A percentile compares a stretch with the other conserved stretches of the same genome.
phyloP scores from a whole-genome alignment of 2,888 invertebrate genomes.

The Geotrupes spiniger region DNA sequence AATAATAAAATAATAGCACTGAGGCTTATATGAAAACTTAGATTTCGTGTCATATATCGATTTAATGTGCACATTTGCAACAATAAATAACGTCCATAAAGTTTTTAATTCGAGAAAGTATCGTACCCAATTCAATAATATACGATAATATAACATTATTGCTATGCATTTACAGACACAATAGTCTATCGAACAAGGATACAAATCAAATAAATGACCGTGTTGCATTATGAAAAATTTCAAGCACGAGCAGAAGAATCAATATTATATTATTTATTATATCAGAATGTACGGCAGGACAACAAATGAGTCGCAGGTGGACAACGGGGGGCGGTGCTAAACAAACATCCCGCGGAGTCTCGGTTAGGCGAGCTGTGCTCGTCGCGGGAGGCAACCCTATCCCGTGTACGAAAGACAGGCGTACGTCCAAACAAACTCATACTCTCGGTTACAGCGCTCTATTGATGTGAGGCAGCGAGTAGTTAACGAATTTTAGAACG shows the following conservation, averaged over 20 bases:
- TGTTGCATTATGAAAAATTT: slow-evolving; percentile 36
- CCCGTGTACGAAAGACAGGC: slow-evolving; percentile 22
- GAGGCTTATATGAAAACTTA: no score
- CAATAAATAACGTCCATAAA: slow-evolving; percentile 27
- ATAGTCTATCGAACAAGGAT: slow-evolving; percentile 40
- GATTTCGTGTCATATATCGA: slow-evolving; percentile 15
- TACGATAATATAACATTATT: slow-evolving; percentile 43
- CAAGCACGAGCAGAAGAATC: slow-evolving; percentile 37
- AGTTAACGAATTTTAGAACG: no score
- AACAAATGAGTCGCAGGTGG: slow-evolving; percentile 44
- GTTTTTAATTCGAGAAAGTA: slow-evolving; percentile 26
- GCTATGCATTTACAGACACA: slow-evolving; percentile 40
- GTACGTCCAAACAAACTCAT: slow-evolving; percentile 14
- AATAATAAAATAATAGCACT: no score
- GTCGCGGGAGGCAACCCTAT: slow-evolving; percentile 28
- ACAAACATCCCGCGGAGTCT: slow-evolving; percentile 38
- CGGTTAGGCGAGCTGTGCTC: slow-evolving; percentile 26
- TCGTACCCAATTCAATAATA: slow-evolving; percentile 40
- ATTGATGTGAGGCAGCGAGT: no score
- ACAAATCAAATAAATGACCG: slow-evolving; percentile 46
- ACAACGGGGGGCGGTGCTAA: slow-evolving; percentile 42
- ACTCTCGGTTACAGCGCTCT: neutral
- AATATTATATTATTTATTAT: slow-evolving; percentile 47
- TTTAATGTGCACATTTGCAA: slow-evolving; percentile 14
- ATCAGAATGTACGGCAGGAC: slow-evolving; percentile 45